Conservation (phyloP, 2,888 invertebrate species). For the Erebia ligea region DNA sequence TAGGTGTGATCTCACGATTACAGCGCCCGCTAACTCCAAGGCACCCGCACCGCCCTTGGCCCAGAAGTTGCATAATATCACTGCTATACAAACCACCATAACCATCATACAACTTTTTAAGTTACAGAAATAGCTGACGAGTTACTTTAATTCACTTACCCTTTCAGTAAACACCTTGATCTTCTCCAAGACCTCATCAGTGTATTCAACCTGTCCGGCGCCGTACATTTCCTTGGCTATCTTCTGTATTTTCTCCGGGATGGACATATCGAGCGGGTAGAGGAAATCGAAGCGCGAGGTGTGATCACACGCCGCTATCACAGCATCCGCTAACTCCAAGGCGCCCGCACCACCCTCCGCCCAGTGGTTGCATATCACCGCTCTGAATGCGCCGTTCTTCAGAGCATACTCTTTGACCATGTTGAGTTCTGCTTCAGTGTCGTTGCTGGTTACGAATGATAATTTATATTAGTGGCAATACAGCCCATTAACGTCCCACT, state of each 20-base stretch:
- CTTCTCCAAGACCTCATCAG: slow-evolving; percentile 87
- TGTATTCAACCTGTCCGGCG: slow-evolving; percentile 92
- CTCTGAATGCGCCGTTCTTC: slow-evolving; percentile 92
- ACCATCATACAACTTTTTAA: no score
- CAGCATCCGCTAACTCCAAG: slow-evolving; percentile 91
- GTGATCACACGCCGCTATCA: slow-evolving; percentile 89
- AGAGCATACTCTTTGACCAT: slow-evolving; percentile 88
- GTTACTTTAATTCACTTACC: slow-evolving; percentile 68
- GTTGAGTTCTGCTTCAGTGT: slow-evolving; percentile 92
- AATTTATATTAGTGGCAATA: not conserved
- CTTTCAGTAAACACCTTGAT: slow-evolving; percentile 88
- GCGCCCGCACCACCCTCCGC: slow-evolving; percentile 95
- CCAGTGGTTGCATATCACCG: slow-evolving; percentile 96
- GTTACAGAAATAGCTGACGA: not conserved
- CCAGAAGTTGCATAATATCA: no score
- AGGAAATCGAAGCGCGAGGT: slow-evolving; percentile 86
- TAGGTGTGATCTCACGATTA: no score
- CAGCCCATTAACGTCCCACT: not conserved
- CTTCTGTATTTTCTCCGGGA: slow-evolving; percentile 93
- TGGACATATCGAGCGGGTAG: slow-evolving; percentile 86
- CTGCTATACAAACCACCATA: no score
- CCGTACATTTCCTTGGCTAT: slow-evolving; percentile 98
- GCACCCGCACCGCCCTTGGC: no score
- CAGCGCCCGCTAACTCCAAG: not conserved
- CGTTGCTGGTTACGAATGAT: slow-evolving; percentile 84